phyloP scores from a whole-genome alignment of 2,797 vertebrate species.

The Spinibarbus caldwelli region DNA sequence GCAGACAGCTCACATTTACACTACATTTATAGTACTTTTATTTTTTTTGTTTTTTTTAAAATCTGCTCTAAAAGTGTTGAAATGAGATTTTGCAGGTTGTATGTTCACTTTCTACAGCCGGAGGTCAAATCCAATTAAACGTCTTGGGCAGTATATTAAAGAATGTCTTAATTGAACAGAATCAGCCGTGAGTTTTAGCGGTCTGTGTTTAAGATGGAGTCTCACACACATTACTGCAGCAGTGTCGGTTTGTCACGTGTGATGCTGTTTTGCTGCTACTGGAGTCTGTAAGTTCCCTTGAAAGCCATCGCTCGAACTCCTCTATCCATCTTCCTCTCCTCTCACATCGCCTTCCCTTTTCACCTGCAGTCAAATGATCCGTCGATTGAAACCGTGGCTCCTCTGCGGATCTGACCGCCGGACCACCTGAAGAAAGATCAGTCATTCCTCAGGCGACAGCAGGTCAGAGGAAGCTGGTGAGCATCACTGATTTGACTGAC shows the following conservation, averaged over 20 bases:
- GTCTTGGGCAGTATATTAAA: background rate
- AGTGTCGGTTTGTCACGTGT: background rate
- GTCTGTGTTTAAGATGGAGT: background rate
- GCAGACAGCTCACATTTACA: background rate
- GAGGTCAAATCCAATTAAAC: background rate
- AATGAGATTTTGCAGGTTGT: background rate
- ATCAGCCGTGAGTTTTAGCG: too few species aligned
- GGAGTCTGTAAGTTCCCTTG: slow-evolving; percentile 3
- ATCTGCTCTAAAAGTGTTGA: background rate
- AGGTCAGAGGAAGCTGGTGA: background rate
- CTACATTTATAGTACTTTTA: background rate
- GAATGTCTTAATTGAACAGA: background rate
- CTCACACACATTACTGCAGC: background rate
- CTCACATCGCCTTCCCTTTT: background rate
- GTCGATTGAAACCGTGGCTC: background rate
- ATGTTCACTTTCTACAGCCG: background rate
- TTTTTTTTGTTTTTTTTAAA: background rate
- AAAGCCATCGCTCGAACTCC: background rate
- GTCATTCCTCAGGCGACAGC: background rate
- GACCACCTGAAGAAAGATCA: background rate
- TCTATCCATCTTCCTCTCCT: background rate
- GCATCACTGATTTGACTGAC: background rate
- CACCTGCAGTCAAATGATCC: slow-evolving; percentile 7
- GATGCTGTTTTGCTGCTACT: background rate
- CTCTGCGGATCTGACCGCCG: too few species aligned